Base-by-base conservation (phyloP, 2,888 invertebrate species). In the Caradrina clavipalpis region DNA sequence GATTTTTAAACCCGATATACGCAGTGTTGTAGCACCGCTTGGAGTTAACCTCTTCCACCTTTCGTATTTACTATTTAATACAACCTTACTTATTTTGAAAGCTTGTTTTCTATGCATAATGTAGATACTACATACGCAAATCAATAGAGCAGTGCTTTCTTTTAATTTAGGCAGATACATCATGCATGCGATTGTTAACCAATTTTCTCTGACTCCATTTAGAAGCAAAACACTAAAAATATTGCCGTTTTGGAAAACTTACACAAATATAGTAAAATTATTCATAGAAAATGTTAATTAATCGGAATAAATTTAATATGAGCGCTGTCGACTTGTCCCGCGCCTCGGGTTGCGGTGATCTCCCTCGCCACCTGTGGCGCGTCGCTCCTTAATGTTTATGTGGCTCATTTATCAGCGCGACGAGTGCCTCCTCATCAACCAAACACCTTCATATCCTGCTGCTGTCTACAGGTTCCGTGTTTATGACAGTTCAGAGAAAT, bases 391-490 rank as follows among this genome's bases (percentile, higher is more conserved):
- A 76, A 79, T 76, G 72, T 76, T 73, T 54, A 79, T 78, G 53
- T 58, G 66, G 54, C 67, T 73, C 82, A 82, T 82, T 82, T 83
- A 72, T 82, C 82, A 83, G 49, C 22, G 17, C 45, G 55, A 39
- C 50, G 54, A 73, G 60, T 39, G 49, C 71, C 55, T 49, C 62
- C 26, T 39, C 65, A 54, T 56, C 58, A 64, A 49, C 55, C 35
- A 60, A 50, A 61, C 21, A 74, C 64, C 60, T 59, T 26, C 19
- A 49, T 49, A 69, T 39, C 51, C 31, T 21, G 6, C n/a, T 31
- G 42, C 51, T 65, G 47, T 62, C 26, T 56, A 50, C 59, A 57
- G 49, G 17, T 55, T 58, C 58, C 7, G 50, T 73, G 54, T 69
- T 64, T 62, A 56, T 80, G 60, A 64, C 76, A 76, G 60, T 69